These are phyloP conservation scores for Caenorhabditis wallacei DNA, from an alignment of 2,888 invertebrate genomes.

Conservation along the genomic window DNA sequence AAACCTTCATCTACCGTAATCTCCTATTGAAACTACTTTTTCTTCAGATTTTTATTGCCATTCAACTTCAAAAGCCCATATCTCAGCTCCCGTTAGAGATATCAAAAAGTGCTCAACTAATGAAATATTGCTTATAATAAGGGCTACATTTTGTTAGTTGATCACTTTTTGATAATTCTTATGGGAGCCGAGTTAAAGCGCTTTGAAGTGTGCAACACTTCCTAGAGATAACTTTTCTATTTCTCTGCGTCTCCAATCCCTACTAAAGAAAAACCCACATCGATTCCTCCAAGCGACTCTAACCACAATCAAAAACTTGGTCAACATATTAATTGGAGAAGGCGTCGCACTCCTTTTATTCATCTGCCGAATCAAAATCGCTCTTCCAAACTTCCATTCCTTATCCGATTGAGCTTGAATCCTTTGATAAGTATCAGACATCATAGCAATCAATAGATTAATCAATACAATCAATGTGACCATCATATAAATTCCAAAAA, in stretches of 20 bases:
- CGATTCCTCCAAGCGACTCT: constrained; percentile 82
- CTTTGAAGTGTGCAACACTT: too few species aligned
- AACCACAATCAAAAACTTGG: constrained; percentile 86
- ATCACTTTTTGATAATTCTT: not conserved
- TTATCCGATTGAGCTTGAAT: constrained; percentile 98
- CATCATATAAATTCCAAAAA: constrained; percentile 98
- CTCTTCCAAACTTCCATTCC: constrained; percentile 99
- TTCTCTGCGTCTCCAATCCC: too few species aligned
- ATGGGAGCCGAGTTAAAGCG: too few species aligned
- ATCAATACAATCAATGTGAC: constrained; percentile 96
- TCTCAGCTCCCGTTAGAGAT: too few species aligned
- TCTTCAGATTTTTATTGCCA: too few species aligned
- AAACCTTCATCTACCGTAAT: too few species aligned
- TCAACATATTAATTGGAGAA: constrained; percentile 96
- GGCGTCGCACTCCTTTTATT: constrained; percentile 97
- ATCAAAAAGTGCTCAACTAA: too few species aligned
- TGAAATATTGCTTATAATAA: too few species aligned
- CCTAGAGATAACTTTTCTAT: too few species aligned
- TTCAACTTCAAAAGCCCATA: too few species aligned
- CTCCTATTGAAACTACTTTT: too few species aligned
- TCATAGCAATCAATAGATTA: constrained; percentile 99
- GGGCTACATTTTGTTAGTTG: too few species aligned
- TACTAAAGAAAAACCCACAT: constrained; percentile 79
- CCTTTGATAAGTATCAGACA: constrained; percentile 98
- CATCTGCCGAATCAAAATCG: constrained; percentile 98